Evolutionary conservation across 2,888 invertebrate species (phyloP).

Genomic region (Xanthorhoe spadicearia): DNA sequence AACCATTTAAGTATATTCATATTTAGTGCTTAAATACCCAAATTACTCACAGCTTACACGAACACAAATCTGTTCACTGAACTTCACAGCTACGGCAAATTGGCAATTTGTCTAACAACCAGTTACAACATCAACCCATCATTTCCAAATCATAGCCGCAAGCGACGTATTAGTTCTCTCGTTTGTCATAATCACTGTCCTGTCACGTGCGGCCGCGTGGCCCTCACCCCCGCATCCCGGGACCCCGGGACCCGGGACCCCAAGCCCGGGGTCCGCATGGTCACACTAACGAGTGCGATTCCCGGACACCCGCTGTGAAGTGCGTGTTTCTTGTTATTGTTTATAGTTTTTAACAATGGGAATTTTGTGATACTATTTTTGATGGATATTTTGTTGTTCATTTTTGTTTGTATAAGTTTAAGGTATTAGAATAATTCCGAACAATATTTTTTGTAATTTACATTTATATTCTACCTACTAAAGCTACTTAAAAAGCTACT

Average conservation of each 20-base stretch:
- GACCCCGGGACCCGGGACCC: conserved; percentile 10
- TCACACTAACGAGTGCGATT: conserved; percentile 61
- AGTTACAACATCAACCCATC: conserved; percentile 35
- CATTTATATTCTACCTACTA: not conserved
- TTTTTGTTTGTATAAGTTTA: not conserved
- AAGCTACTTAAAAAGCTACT: too few relatives aligned
- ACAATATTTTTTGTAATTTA: not conserved
- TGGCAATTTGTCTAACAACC: conserved; percentile 38
- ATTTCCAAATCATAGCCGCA: conserved; percentile 42
- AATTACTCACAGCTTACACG: conserved; percentile 5
- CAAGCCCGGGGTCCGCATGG: conserved; percentile 20
- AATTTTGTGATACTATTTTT: conserved; percentile 16
- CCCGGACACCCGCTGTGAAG: conserved; percentile 68
- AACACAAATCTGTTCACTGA: conserved; percentile 21
- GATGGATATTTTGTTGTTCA: conserved; percentile 10
- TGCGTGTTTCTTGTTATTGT: conserved; percentile 50
- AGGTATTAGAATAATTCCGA: not conserved
- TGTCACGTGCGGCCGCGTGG: conserved; percentile 31
- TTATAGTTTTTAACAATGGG: conserved; percentile 41
- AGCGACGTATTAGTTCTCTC: conserved; percentile 38
- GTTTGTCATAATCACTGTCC: conserved; percentile 43
- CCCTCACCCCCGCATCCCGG: conserved; percentile 16
- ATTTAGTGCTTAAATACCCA: conserved; percentile 2
- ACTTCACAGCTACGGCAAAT: conserved; percentile 26
- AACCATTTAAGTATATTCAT: not conserved